Base-by-base conservation (phyloP, 2,888 invertebrate species). In the Tuberolachnus salignus region DNA sequence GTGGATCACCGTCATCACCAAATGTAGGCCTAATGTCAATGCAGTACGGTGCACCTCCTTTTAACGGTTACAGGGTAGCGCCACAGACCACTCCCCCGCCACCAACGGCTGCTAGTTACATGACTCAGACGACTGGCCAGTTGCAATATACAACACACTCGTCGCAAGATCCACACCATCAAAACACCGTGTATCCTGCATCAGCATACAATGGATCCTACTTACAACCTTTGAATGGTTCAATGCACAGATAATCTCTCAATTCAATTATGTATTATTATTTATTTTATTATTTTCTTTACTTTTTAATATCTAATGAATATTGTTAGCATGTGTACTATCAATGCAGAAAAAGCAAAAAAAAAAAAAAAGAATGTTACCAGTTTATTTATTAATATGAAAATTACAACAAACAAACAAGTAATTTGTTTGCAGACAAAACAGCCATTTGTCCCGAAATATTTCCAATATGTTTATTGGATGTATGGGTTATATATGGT, bases 221-320 rank as follows among this genome's bases (percentile, higher is more conserved):
- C 61, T 69, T 78, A 49, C 78, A 78, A 42, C 78, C 78, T 10
- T 42, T 78, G 11, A 78, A 78, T 13, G 78, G 78, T 9, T 78
- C 78, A 9, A 69, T 78, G 78, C 78, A 78, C 26, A 69, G 78
- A 69, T 78, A 78, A 69, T 78, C 69, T 78, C 78, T 67, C 46
- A 42, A 49, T 61, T 57, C 51, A 66, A n/a, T 66, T 53, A 14
- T 51, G 34, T 75, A 55, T 59, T 71, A 44, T 16, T 61, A 59
- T 21, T 63, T 16, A 63, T n/a, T n/a, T n/a, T n/a, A n/a, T n/a
- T n/a, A n/a, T 21, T 67, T 57, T 64, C 21, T 75, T 78, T 44
- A 34, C 6, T 51, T 64, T 53, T 64, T 3, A 53, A 51, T 57
- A 44, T 23, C 23, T 61, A 14, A 8, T 51, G 19, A 55, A 14